Conservation (phyloP, 2,113 vertebrate genomes). For the Heterotis niloticus region DNA sequence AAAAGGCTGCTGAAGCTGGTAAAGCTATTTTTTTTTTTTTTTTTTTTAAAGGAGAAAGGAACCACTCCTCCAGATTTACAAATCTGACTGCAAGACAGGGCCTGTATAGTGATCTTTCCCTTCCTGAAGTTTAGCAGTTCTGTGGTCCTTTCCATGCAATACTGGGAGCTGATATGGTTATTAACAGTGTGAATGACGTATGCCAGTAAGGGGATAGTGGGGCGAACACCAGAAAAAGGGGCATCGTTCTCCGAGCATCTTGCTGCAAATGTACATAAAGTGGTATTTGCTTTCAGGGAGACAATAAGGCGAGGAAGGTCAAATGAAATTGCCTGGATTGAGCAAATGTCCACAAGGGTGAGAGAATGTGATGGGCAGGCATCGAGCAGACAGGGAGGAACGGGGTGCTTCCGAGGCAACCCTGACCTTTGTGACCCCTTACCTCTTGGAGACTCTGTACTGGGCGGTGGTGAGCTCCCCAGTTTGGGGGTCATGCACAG, state of each 20-base stretch:
- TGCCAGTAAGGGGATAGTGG: neutral
- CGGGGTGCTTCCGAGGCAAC: neutral
- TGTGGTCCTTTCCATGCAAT: no score
- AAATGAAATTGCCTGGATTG: neutral
- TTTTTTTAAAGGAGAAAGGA: neutral
- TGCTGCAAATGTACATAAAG: neutral
- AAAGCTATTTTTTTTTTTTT: no score
- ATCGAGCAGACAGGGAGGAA: neutral
- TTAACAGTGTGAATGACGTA: neutral
- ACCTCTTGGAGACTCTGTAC: conserved; percentile 99
- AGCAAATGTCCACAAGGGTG: neutral
- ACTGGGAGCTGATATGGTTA: neutral
- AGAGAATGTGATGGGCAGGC: conserved; percentile 10
- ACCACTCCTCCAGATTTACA: neutral
- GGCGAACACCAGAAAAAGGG: neutral
- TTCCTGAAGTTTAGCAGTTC: neutral
- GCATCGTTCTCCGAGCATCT: neutral
- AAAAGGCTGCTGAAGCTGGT: no score
- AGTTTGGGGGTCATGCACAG: conserved; percentile 95
- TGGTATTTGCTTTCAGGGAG: neutral
- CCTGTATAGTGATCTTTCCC: neutral
- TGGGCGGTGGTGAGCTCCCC: conserved; percentile 92
- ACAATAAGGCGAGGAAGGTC: neutral
- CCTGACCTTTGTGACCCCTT: conserved; percentile 68
- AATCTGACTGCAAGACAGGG: conserved; percentile 1